Evolutionary conservation across 92 coral and sea anemone genomes (phyloP).

Genomic region (Phymanthus crucifer): DNA sequence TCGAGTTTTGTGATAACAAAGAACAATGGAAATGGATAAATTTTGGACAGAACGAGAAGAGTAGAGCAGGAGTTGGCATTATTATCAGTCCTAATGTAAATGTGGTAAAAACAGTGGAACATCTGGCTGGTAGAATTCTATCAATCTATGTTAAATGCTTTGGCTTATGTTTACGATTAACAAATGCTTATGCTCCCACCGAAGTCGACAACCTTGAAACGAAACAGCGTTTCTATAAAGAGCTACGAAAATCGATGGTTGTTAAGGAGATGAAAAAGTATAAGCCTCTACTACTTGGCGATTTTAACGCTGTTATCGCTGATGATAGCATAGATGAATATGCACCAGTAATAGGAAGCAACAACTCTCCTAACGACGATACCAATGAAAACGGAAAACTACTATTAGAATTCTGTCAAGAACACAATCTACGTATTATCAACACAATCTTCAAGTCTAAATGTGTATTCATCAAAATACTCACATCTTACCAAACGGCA

Average conservation of each 20-base stretch:
- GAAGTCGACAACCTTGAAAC: constrained; percentile 13
- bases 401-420: constrained; percentile 10
- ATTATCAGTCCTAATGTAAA: constrained; percentile 8
- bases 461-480: constrained; percentile 4
- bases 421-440: background rate
- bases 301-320: constrained; percentile 19
- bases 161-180: constrained; percentile 12
- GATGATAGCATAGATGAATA: background rate
- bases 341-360: background rate
- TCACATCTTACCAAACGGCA: constrained; percentile 8
- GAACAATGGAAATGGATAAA: constrained; percentile 17
- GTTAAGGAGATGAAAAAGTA: constrained; percentile 2
- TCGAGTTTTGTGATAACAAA: background rate
- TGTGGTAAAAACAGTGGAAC: constrained; percentile 22
- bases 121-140: constrained; percentile 19
- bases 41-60: background rate
- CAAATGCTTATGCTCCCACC: constrained; percentile 20
- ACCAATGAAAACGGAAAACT: constrained; percentile 11
- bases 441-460: constrained; percentile 4
- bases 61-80: constrained; percentile 25
- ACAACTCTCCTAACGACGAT: background rate
- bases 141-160: constrained; percentile 16
- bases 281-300: constrained; percentile 8
- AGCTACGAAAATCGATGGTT: constrained; percentile 4
- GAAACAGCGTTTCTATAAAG: constrained; percentile 5